phyloP scores from a whole-genome alignment of 2,888 invertebrate species.

The Megalurothrips usitatus region DNA sequence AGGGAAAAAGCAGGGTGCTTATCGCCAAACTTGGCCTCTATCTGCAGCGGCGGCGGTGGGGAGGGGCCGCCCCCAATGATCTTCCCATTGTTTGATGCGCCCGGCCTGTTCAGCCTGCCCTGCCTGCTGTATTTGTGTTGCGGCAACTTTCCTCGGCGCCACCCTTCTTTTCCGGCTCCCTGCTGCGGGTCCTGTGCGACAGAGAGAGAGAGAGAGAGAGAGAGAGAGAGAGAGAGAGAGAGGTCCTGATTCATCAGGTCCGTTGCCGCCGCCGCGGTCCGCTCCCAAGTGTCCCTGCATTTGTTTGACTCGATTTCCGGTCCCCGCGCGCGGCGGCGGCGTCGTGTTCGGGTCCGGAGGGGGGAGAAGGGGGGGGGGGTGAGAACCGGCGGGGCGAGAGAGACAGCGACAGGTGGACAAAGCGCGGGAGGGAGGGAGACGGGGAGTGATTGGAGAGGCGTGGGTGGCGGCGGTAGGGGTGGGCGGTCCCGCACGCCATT shows the following conservation, averaged over 20 bases:
- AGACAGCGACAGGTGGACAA: not conserved
- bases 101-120: not conserved
- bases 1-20: not conserved
- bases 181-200: not conserved
- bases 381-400: not conserved
- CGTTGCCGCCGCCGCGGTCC: not conserved
- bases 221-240: not conserved
- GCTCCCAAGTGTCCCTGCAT: not conserved
- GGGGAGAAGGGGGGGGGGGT: not conserved
- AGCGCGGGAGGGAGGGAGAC: not conserved
- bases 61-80: constrained; percentile 1
- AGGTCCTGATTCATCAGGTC: not conserved
- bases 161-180: not conserved
- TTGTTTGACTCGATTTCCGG: constrained; percentile 24
- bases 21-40: not conserved
- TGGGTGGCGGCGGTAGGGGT: too few species aligned
- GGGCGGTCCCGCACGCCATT: not conserved
- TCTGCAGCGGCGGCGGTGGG: not conserved
- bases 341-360: not conserved
- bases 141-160: constrained; percentile 9
- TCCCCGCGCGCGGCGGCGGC: not conserved
- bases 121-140: constrained; percentile 15
- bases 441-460: not conserved
- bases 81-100: constrained; percentile 18
- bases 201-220: too few species aligned